Conservation (phyloP, 2,888 invertebrate species). For the Drosophila picticornis region DNA sequence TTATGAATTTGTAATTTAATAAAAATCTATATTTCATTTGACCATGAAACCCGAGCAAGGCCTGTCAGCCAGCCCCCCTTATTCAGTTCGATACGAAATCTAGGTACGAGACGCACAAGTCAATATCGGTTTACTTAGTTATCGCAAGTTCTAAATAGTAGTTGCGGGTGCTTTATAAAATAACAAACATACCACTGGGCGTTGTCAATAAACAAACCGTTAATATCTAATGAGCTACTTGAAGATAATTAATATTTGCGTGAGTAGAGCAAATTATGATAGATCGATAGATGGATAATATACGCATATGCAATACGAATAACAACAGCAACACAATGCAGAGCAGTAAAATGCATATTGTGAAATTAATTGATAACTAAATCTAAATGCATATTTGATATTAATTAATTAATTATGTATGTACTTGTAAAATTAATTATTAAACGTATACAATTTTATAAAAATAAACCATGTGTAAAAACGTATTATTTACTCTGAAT, state of each 20-base stretch:
- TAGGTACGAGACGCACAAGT: slow-evolving; percentile 49
- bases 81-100: slow-evolving; percentile 18
- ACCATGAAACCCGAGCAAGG: background rate
- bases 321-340: slow-evolving; percentile 43
- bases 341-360: slow-evolving; percentile 71
- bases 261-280: slow-evolving; percentile 33
- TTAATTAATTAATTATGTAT: slow-evolving; percentile 76
- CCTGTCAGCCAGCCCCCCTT: background rate
- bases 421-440: slow-evolving; percentile 82
- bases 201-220: slow-evolving; percentile 60
- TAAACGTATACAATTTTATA: slow-evolving; percentile 84
- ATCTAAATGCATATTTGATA: slow-evolving; percentile 82
- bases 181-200: slow-evolving; percentile 39
- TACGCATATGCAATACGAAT: slow-evolving; percentile 49
- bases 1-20: slow-evolving; percentile 12
- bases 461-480: slow-evolving; percentile 79
- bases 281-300: slow-evolving; percentile 24
- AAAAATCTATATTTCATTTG: background rate
- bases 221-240: slow-evolving; percentile 48
- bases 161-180: slow-evolving; percentile 57
- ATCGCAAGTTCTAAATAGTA: slow-evolving; percentile 35
- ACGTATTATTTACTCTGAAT: slow-evolving; percentile 30
- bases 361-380: slow-evolving; percentile 74
- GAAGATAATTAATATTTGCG: slow-evolving; percentile 38
- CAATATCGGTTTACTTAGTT: slow-evolving; percentile 34